Base-by-base conservation (phyloP, 2,888 invertebrate species). In the Mesochorus sp. region DNA sequence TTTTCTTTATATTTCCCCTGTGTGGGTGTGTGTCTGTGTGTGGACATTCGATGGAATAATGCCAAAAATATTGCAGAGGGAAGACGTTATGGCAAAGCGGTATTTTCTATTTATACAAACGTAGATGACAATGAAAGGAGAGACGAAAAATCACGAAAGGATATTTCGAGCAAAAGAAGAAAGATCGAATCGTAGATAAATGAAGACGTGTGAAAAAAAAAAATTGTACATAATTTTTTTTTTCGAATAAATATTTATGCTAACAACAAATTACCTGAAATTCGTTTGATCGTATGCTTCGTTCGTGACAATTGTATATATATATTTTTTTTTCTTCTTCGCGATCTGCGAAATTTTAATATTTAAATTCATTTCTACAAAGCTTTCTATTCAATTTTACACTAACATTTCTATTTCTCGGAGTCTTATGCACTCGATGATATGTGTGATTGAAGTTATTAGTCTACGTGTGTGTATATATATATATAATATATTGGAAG, bases 1-100 rank as follows among this genome's bases (percentile, higher is more conserved):
- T 28, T 61, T 34, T 17, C 2, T 49, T 31, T 42, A 47, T 4
- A 44, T 47, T 67, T 57, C 3, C 14, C 28, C 24, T 4, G 3
- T 39, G 1, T 12, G 12, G 14, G 3, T 47, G 10, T 26, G 17
- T 31, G 39, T 55, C 28, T n/a, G 5, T 3, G 8, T 6, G 17
- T 21, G 61, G 19, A 24, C 12, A 14, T 55, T 34, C 39, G 3
- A 6, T 55, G 14, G 14, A 57, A 53, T 59, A 62, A 26, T 61
- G 39, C 17, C 3, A 66, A 8, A 39, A 61, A 3, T 68, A 49
- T 85, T 86, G 37, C 64, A 90, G 90, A 88, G 81, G 87, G 88
- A 59, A 86, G 90, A 81, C 84, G 86, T 55, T 84, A 79, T 49
- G 88, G 89, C 34, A 90, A 88, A 83, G 85, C 86, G 31, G 72